Percentiles rank a stretch among this genome's conserved stretches.
Conservation (phyloP, 2,797 vertebrate genomes). For the Harpagifer antarcticus region DNA sequence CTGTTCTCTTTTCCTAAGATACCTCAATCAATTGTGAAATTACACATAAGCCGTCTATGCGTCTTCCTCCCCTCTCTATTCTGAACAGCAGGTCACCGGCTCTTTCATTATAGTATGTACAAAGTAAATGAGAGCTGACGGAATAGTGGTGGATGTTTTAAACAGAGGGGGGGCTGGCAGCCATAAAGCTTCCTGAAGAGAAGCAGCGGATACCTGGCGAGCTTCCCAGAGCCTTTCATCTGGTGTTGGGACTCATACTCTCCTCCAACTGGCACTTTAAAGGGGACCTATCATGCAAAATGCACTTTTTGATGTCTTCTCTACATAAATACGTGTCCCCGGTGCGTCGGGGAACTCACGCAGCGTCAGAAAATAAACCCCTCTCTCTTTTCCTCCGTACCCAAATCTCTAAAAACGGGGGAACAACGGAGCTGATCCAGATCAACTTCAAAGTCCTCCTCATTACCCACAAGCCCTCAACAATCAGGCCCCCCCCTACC, state of each 20-base stretch:
- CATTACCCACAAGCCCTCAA: too few species aligned
- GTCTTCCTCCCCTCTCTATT: conserved; percentile 22
- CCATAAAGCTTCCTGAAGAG: conserved; percentile 40
- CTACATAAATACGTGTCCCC: too few species aligned
- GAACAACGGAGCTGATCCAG: too few species aligned
- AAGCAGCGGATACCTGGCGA: conserved; percentile 47
- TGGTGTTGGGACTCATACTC: conserved; percentile 23
- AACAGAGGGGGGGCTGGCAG: conserved; percentile 11
- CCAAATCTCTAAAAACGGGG: too few species aligned
- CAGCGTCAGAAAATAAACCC: too few species aligned
- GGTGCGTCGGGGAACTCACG: too few species aligned
- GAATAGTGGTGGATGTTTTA: conserved; percentile 36
- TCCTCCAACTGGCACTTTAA: conserved; percentile 11
- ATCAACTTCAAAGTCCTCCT: too few species aligned
- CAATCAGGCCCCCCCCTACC: too few species aligned
- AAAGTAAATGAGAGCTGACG: conserved; percentile 53
- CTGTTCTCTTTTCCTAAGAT: conserved; percentile 34
- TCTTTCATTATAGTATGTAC: conserved; percentile 48
- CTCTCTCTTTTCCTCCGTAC: too few species aligned
- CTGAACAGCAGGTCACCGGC: conserved; percentile 49
- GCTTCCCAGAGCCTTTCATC: conserved; percentile 55
- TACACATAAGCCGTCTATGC: conserved; percentile 29
- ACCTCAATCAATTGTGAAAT: conserved; percentile 39
- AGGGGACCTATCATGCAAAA: too few species aligned
- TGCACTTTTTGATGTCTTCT: too few species aligned